Evolutionary conservation across 2,113 vertebrate species (phyloP).

Genomic region (Ahaetulla prasina): DNA sequence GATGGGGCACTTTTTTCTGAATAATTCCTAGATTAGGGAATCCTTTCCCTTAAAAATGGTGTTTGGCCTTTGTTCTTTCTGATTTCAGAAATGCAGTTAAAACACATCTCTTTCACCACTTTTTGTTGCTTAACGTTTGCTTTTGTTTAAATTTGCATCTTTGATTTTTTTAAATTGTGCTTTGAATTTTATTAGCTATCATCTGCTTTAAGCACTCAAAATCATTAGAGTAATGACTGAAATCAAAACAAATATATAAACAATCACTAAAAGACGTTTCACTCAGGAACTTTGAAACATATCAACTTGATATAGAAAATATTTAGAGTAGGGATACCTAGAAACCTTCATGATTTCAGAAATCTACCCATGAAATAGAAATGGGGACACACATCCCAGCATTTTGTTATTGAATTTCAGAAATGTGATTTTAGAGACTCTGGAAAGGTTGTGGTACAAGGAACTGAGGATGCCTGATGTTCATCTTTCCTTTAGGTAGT

Average conservation of each 20-base stretch:
- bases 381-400: background rate
- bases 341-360: background rate
- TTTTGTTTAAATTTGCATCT: background rate
- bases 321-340: background rate
- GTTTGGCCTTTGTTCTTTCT: background rate
- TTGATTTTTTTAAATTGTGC: background rate
- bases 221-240: background rate
- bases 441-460: background rate
- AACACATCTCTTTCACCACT: background rate
- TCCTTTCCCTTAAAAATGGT: background rate
- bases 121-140: background rate
- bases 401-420: background rate
- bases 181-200: background rate
- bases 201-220: background rate
- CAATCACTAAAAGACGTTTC: background rate
- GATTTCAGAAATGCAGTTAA: background rate
- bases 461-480: background rate
- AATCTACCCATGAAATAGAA: background rate
- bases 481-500: background rate
- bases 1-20: background rate
- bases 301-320: background rate
- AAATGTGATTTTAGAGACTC: background rate
- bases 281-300: background rate
- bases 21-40: background rate
- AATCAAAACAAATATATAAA: background rate